Conservation (phyloP, 2,797 vertebrate species). For the Myotis daubentonii region DNA sequence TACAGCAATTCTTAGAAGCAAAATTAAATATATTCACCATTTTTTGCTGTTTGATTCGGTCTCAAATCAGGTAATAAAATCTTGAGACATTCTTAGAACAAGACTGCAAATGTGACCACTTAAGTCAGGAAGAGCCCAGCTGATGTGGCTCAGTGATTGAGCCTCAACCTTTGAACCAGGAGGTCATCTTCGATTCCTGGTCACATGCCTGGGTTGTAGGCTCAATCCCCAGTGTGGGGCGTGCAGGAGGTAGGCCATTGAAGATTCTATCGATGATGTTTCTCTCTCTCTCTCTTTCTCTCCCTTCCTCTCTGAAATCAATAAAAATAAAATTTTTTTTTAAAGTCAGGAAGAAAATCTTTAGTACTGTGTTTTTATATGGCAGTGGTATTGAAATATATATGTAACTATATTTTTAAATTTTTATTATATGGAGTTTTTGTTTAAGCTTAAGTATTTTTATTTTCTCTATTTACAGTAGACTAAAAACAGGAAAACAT, state of each 20-base stretch:
- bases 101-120: neutral
- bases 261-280: too few relatives aligned
- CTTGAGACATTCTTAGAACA: neutral
- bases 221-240: too few relatives aligned
- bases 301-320: too few relatives aligned
- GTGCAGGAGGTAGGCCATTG: too few relatives aligned
- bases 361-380: neutral
- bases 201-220: too few relatives aligned
- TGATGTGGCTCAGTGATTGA: too few relatives aligned
- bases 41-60: neutral
- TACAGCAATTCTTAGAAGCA: slow-evolving; percentile 19
- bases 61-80: slow-evolving; percentile 18
- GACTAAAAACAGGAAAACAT: slow-evolving; percentile 70
- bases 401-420: neutral
- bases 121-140: neutral
- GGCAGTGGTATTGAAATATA: neutral
- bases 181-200: too few relatives aligned
- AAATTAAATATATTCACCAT: neutral
- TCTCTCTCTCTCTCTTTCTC: too few relatives aligned
- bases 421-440: neutral
- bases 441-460: slow-evolving; percentile 18
- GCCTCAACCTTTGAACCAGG: too few relatives aligned
- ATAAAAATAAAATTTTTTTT: too few relatives aligned
- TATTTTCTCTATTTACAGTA: slow-evolving; percentile 33
- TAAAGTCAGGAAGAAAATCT: slow-evolving; percentile 10